Conservation (phyloP, 2,797 vertebrate species). For the Capromys pilorides region DNA sequence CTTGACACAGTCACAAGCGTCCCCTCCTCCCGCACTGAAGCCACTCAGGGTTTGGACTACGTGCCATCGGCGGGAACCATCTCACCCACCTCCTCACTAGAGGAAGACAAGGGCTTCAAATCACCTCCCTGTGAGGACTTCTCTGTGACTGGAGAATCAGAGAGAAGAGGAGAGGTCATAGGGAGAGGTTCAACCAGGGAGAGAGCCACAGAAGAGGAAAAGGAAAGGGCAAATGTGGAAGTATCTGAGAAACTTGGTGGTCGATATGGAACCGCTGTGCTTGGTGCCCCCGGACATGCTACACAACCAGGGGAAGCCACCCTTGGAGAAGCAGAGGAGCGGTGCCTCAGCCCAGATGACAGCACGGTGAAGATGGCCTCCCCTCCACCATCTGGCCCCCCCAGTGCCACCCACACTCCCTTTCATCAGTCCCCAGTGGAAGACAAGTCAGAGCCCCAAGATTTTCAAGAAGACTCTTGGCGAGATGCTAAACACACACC, state of each 20-base stretch:
- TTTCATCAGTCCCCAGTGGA: conserved; percentile 95
- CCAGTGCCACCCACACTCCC: conserved; percentile 95
- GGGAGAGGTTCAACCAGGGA: conserved; percentile 86
- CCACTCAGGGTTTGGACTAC: conserved; percentile 94
- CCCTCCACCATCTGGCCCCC: conserved; percentile 94
- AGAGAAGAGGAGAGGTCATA: conserved; percentile 85
- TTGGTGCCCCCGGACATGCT: conserved; percentile 79
- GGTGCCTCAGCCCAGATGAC: conserved; percentile 95
- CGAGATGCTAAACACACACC: conserved; percentile 74
- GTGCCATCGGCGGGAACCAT: conserved; percentile 98
- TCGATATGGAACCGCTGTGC: conserved; percentile 86
- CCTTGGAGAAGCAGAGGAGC: conserved; percentile 91
- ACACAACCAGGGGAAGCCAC: conserved; percentile 80
- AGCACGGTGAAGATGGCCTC: conserved; percentile 97
- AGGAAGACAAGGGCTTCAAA: conserved; percentile 99
- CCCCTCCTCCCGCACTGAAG: conserved; percentile 92
- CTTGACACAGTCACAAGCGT: conserved; percentile 94
- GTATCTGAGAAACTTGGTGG: conserved; percentile 90
- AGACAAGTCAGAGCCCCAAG: conserved; percentile 89
- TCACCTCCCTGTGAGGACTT: conserved; percentile 97
- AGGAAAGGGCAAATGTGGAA: conserved; percentile 89
- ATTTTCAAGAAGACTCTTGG: conserved; percentile 84
- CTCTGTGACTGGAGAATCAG: conserved; percentile 88
- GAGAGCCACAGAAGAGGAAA: conserved; percentile 85
- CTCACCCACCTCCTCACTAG: conserved; percentile 97